Percentiles rank a stretch among this genome's conserved stretches.
phyloP scores from a whole-genome alignment of 2,113 vertebrate species.

The Neotragus moschatus region DNA sequence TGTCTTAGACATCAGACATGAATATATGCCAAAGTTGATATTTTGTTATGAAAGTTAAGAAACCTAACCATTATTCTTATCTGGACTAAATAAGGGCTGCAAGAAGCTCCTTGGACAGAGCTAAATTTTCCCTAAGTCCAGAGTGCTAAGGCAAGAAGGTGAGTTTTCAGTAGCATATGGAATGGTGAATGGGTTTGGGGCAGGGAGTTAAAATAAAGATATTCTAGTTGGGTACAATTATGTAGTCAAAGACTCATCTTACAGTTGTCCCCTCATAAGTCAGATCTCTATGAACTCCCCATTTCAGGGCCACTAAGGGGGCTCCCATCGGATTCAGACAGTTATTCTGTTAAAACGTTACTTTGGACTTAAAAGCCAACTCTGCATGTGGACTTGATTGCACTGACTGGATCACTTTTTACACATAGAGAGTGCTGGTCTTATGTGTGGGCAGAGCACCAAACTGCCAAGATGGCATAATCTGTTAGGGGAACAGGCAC shows the following conservation, averaged over 20 bases:
- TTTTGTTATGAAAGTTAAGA: not conserved
- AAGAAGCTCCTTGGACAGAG: not conserved
- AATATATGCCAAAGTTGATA: not conserved
- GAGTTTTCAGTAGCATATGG: not conserved
- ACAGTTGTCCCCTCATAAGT: not conserved
- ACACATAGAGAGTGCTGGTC: not conserved
- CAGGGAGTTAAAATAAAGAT: not conserved
- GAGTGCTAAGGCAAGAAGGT: not conserved
- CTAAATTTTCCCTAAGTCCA: not conserved
- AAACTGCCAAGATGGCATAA: not conserved
- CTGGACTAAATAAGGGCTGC: not conserved
- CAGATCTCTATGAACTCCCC: not conserved
- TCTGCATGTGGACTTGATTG: not conserved
- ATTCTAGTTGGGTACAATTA: not conserved
- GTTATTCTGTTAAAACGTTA: not conserved
- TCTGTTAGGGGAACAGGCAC: not conserved
- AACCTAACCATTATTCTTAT: not conserved
- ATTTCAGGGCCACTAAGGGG: not conserved
- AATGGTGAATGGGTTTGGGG: not conserved
- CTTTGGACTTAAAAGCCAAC: not conserved
- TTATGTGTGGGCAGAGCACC: not conserved
- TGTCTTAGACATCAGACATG: not conserved
- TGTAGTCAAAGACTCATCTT: not conserved
- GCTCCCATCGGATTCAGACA: not conserved
- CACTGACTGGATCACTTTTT: not conserved